A percentile compares a stretch with the other conserved stretches of the same genome.
Evolutionary conservation across 2,888 invertebrate genomes (phyloP).

Genomic region (Lasioglossum pauxillum): DNA sequence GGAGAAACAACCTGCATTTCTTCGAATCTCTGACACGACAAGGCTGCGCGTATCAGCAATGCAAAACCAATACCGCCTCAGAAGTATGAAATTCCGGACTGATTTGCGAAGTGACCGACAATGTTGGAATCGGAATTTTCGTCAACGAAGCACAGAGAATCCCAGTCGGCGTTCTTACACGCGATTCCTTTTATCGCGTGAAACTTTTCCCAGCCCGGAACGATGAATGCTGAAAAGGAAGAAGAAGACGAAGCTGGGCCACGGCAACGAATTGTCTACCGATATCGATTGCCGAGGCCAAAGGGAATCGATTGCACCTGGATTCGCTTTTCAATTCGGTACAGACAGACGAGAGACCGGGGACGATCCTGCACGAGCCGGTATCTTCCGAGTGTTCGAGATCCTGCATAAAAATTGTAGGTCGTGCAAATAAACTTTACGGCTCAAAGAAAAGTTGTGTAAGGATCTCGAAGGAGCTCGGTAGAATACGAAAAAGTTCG

Average conservation of each 20-base stretch:
- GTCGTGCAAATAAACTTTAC: not conserved
- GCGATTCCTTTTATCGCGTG: not conserved
- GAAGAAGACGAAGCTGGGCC: not conserved
- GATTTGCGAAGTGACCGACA: not conserved
- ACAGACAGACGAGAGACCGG: not conserved
- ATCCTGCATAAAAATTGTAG: slow-evolving; percentile 2
- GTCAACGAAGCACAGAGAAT: not conserved
- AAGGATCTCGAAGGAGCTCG: not conserved
- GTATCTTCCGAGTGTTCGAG: not conserved
- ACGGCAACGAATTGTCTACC: not conserved
- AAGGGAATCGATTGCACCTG: not conserved
- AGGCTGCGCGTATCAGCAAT: not conserved
- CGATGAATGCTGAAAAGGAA: not conserved
- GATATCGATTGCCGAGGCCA: slow-evolving; percentile 2
- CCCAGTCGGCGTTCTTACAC: not conserved
- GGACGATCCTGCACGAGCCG: not conserved
- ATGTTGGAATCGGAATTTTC: not conserved
- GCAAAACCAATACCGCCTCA: not conserved
- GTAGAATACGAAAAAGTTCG: not conserved
- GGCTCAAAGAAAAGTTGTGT: not conserved
- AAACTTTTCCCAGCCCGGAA: not conserved
- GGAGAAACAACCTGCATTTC: not conserved
- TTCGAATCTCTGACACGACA: not conserved
- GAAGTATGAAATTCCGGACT: not conserved
- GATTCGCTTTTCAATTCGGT: slow-evolving; percentile 2